Evolutionary conservation across 2,888 invertebrate genomes (phyloP), one percentile per base, ranked within the genome.

Genomic region (Drosophila conformis): DNA sequence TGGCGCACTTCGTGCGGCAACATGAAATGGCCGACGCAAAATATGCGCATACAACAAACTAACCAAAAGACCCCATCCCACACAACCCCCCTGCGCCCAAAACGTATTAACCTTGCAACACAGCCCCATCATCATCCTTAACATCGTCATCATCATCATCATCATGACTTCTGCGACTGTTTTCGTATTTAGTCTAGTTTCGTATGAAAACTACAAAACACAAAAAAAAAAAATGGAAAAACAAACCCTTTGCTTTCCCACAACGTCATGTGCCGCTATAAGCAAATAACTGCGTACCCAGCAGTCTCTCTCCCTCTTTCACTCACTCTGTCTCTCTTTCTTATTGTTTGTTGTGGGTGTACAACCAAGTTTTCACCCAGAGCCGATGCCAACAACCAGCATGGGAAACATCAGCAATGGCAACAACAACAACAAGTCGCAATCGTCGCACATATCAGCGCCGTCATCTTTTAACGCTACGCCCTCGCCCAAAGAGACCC

Each of bases 1-100:
- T 70, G 82, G 79, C 87, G 74, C 68, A 79, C 89, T 89, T 87
- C 84, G 89, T 89, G 84, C 82, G 87, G 87, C 87, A 86, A 83
- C 87, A 88, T 88, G 71, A 88, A 84, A 83, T 83, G 76, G 77
- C 61, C 82, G 77, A 80, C 72, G 85, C 87, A 82, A 82, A 84
- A 80, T 85, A 87, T 89, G 84, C 87, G 84, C 87, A 84, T 80
- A 89, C 83, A 83, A 72, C 72, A 83, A 83, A 82, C 73, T 69
- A 66, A 72, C 63, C 79, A 71, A 61, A 53, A 36, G 36, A 33
- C 25, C 46, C 21, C 48, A 27, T 25, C 25, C 38, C 49, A 42
- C 29, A 25, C 27, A 36, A 56, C 36, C 27, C 29, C 29, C 29
- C 42, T 51, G 46, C 38, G 51, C 46, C 27, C 42, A 15, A 18